Base-by-base conservation (phyloP, 2,888 invertebrate species). In the Trichopoda pennipes region DNA sequence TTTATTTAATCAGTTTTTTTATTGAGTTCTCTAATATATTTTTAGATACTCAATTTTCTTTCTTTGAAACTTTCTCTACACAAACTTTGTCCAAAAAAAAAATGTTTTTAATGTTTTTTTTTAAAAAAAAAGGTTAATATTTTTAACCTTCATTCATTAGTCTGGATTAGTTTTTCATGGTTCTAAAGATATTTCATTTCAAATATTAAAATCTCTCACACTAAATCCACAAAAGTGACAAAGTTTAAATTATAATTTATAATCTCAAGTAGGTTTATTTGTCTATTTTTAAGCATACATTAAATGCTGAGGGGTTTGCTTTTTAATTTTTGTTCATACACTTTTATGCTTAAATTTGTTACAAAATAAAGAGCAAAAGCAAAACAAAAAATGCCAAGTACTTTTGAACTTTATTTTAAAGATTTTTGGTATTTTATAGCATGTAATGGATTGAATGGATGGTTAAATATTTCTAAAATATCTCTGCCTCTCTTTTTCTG, bases 401-500 rank as follows among this genome's bases (percentile, higher is more conserved):
- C 68, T 73, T 79, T 28, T 53, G 19, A 68, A 73, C 66, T 80
- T 73, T 68, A 74, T 68, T 61, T 61, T 66, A 28, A 68, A 60
- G 73, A 79, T 66, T 63, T 74, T 68, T 61, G 68, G 55, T 79
- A 19, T 55, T 73, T 61, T 73, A 35, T 73, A 17, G 51, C 38
- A 74, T 68, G 35, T 55, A 77, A 49, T 70, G 49, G 58, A 66
- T 68, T 75, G 42, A 58, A 68, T 60, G 51, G 60, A 51, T 60
- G 51, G 28, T 49, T 77, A 61, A 17, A 63, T 61, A 23, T n/a
- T n/a, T 63, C 17, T 23, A 47, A 63, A 9, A 55, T 63, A 17
- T 38, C 8, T 8, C 16, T 16, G 32, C 9, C 9, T 17, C 49
- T 44, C 4, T 28, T 6, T 28, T 6, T 28, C 7, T 28, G 28